Conservation (phyloP, 2,797 vertebrate species). For the Sebastes diploproa region DNA sequence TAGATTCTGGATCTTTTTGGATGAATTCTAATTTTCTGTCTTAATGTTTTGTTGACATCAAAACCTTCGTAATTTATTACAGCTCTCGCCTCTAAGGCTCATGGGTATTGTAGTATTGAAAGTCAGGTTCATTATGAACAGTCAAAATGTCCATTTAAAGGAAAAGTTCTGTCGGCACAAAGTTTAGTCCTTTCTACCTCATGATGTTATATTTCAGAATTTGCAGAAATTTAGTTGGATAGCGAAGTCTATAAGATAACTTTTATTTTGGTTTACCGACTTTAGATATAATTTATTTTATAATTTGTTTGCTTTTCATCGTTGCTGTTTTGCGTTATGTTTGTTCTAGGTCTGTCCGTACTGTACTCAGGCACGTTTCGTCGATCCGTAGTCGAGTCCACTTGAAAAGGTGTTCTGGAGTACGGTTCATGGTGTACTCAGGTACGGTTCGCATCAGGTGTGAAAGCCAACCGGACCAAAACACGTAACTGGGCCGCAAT, state of each 20-base stretch:
- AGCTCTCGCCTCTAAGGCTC: neutral
- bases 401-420: too few species aligned
- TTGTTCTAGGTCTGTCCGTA: too few species aligned
- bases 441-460: too few species aligned
- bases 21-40: neutral
- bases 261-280: neutral
- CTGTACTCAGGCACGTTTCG: too few species aligned
- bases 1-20: neutral
- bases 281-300: neutral
- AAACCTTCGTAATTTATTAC: neutral
- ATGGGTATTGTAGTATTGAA: neutral
- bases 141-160: neutral
- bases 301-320: too few species aligned
- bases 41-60: neutral
- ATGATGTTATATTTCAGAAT: neutral
- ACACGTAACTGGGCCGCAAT: rapidly evolving
- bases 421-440: too few species aligned
- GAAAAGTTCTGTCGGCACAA: neutral
- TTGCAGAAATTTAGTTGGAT: neutral
- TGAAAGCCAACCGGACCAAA: too few species aligned
- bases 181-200: neutral
- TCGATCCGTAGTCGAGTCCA: too few species aligned
- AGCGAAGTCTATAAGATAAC: neutral
- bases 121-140: neutral
- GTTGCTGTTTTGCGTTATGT: too few species aligned